Base-by-base conservation (phyloP, 2,113 vertebrate genomes). In the Dasyornis broadbenti region DNA sequence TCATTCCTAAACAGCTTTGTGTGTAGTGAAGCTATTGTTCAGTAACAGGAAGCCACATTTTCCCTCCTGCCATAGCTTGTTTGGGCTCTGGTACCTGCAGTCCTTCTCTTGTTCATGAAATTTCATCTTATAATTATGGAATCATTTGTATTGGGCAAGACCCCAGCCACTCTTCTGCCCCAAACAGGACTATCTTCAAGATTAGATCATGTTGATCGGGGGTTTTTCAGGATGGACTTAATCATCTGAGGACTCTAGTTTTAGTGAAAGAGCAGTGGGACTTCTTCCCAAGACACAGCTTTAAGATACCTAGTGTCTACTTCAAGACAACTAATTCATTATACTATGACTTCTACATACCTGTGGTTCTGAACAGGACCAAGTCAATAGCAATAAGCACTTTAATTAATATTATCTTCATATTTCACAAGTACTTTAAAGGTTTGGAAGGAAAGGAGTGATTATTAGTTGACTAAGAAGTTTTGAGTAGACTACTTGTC, bases 171-270 rank as follows among this genome's bases (percentile, higher is more conserved):
- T 19, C 11, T 69, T 37, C 42, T 69, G 28, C 14, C 68, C 33
- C 30, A 86, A 50, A 47, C 11, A 63, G 49, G 6, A 13, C 19
- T 72, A 31, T 56, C 13, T 76, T 82, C 37, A 69, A 37, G 9
- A 28, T n/a, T 39, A n/a, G 20, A 37, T 54, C 26, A 6, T 42
- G 4, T 49, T 3, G 1, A 27, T 3, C 0, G 0, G 8, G 4
- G 30, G 40, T n/a, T 53, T 53, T 6, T 80, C 23, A 19, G 45
- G 17, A 11, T 3, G 1, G 83, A 44, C 78, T 45, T 45, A 92
- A 35, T n/a, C 13, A 65, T 45, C 42, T 86, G 28, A 49, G 42
- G 7, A 53, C 22, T 69, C 63, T 37, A n/a, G 11, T 49, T 87
- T 66, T 45, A 77, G 42, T 54, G 59, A 88, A 93, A 21, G 5